Base-by-base conservation (phyloP, 2,888 invertebrate genomes). In the Trachelus tabidus region DNA sequence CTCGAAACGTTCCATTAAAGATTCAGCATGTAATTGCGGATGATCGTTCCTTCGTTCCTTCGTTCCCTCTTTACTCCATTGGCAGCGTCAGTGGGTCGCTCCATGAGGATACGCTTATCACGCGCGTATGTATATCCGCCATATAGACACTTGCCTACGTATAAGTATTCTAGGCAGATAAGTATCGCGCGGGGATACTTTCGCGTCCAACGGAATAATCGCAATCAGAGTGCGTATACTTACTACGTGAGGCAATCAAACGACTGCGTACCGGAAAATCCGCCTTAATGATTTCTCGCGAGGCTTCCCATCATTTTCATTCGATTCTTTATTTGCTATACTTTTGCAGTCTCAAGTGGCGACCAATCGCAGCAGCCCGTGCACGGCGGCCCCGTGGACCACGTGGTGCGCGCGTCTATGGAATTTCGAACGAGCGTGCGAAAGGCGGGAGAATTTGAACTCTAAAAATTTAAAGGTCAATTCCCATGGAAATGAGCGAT, bases 1-100 rank as follows among this genome's bases (percentile, higher is more conserved):
- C 89, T 91, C 89, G 87, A 90, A 91, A 90, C 90, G 89, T 91
- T 89, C 91, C 90, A 91, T 91, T 91, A 91, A 91, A 91, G 91
- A 91, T 91, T 91, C 91, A 91, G 90, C 91, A 90, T 91, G 90
- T 91, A 91, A 91, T 91, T 91, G 91, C 91, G 90, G 86, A 87
- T 86, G 89, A 90, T 90, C 90, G 88, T 85, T 74, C 80, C 83
- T 69, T 23, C 69, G 69, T 69, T 68, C 68, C 68, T 74, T 30
- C 68, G 73, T 77, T 71, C 77, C 73, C 83, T 80, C 79, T 79
- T 76, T 78, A 78, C 78, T 80, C 76, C 79, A 80, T 81, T 69
- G 71, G 71, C 71, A 30, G 71, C 30, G 71, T 31, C 71, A 31
- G 31, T 71, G 31, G 71, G 31, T 78, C 77, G 79, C 79, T 73